Conservation (phyloP, 2,888 invertebrate species). For the Strigamia crassipes region DNA sequence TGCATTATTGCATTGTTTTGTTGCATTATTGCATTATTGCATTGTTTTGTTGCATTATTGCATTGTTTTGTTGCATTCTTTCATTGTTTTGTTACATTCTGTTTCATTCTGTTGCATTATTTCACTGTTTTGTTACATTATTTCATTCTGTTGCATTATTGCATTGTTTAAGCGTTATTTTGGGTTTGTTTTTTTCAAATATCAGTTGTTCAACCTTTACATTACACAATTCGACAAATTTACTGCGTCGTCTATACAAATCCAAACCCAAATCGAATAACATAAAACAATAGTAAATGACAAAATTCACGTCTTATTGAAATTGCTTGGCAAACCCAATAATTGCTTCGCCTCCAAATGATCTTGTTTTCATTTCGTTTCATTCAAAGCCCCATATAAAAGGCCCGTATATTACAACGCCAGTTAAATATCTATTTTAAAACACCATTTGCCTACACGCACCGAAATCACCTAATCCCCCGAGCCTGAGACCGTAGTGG, state of each 20-base stretch:
- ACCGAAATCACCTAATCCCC: conserved; percentile 26
- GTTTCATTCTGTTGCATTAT: too few species aligned
- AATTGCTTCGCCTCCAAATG: not conserved
- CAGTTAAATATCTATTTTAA: conserved; percentile 30
- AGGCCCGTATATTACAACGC: not conserved
- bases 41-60: too few species aligned
- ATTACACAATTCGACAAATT: not conserved
- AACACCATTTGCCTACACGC: not conserved
- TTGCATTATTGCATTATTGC: too few species aligned
- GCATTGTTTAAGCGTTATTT: too few species aligned
- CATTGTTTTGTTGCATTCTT: too few species aligned
- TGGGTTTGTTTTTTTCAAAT: too few species aligned
- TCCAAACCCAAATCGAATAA: not conserved
- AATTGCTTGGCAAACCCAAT: conserved; percentile 25
- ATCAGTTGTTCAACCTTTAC: not conserved
- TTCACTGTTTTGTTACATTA: too few species aligned
- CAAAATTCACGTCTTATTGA: not conserved
- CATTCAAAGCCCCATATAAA: conserved; percentile 39
- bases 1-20: too few species aligned
- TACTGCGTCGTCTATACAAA: not conserved
- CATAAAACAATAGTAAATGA: not conserved
- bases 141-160: too few species aligned
- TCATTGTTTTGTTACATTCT: too few species aligned
- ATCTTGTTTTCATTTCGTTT: conserved; percentile 36
- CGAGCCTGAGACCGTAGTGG: not conserved